These are phyloP conservation scores for Synaphobranchus kaupii DNA, from an alignment of 2,797 vertebrate genomes.

Conservation along the genomic window DNA sequence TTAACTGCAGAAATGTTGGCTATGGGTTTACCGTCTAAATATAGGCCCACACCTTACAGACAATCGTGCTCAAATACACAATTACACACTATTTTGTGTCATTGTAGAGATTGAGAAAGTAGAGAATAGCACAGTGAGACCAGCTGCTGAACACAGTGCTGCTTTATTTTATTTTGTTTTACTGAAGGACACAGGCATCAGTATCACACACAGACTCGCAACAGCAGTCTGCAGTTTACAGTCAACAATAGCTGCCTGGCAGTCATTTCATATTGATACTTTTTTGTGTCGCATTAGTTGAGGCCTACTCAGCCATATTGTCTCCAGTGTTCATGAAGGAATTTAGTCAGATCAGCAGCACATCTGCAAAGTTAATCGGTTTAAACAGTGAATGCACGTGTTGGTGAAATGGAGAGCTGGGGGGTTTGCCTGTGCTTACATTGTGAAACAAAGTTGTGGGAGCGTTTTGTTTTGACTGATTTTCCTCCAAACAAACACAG, in stretches of 20 bases:
- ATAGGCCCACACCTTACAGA: neutral
- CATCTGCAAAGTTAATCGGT: neutral
- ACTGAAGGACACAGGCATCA: neutral
- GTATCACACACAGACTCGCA: neutral
- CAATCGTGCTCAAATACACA: neutral
- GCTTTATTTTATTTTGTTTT: neutral
- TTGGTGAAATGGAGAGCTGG: neutral
- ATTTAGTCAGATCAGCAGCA: neutral
- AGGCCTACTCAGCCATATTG: neutral
- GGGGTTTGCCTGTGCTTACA: neutral
- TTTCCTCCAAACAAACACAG: neutral
- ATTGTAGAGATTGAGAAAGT: neutral
- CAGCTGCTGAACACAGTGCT: neutral
- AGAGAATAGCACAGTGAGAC: neutral
- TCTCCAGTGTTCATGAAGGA: neutral
- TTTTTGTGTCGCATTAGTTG: neutral
- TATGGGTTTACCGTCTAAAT: neutral
- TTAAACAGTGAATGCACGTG: neutral
- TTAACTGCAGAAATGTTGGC: neutral
- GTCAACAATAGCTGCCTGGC: neutral
- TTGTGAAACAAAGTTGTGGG: neutral
- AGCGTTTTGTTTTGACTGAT: neutral
- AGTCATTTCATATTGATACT: neutral
- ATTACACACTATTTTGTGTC: neutral
- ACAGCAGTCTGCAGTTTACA: neutral